Evolutionary conservation across 2,888 invertebrate genomes (phyloP).

Genomic region (Plebejus argus): DNA sequence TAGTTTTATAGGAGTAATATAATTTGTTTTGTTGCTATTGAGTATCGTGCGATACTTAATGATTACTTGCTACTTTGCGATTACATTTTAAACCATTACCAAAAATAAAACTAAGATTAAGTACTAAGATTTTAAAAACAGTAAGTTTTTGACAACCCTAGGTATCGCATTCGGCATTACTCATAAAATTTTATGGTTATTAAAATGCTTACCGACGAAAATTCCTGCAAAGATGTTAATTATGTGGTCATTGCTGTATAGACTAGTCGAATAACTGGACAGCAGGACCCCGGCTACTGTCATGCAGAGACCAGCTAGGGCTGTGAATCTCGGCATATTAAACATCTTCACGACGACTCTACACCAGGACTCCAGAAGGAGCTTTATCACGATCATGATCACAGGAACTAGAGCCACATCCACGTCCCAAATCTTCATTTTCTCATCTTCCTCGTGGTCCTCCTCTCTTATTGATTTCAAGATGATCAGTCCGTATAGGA

Average conservation of each 20-base stretch:
- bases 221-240: slow-evolving; percentile 76
- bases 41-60: neutral
- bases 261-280: slow-evolving; percentile 74
- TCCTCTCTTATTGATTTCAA: slow-evolving; percentile 74
- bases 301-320: slow-evolving; percentile 79
- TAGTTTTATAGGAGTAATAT: neutral
- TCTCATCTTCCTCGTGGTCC: slow-evolving; percentile 64
- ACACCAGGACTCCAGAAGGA: slow-evolving; percentile 82
- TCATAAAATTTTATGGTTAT: slow-evolving; percentile 33
- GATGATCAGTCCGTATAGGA: slow-evolving; percentile 79
- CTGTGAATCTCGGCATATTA: slow-evolving; percentile 81
- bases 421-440: slow-evolving; percentile 79
- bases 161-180: neutral
- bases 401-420: slow-evolving; percentile 82
- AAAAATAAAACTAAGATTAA: neutral
- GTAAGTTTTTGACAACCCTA: neutral
- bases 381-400: slow-evolving; percentile 79
- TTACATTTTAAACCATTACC: neutral
- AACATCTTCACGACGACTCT: slow-evolving; percentile 78
- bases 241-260: slow-evolving; percentile 68
- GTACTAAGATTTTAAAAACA: neutral
- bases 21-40: neutral
- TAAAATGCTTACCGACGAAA: slow-evolving; percentile 67
- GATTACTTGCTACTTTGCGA: neutral
- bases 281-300: slow-evolving; percentile 80